Evolutionary conservation across 2,797 vertebrate species (phyloP).

Genomic region (Apogon hyalosoma): DNA sequence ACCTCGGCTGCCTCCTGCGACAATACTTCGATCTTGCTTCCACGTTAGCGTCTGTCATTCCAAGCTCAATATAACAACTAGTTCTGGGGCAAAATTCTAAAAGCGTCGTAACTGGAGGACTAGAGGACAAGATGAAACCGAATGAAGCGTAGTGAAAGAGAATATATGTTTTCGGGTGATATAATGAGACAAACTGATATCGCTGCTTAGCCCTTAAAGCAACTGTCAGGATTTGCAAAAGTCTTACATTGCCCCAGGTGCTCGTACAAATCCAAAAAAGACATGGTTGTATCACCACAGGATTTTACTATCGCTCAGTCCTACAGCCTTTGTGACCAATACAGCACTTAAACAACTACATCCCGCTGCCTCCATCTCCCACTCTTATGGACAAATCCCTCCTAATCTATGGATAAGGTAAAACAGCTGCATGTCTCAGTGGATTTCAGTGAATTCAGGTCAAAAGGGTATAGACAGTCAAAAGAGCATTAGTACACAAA

Average conservation of each 20-base stretch:
- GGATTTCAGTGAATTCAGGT: slow-evolving; percentile 65
- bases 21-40: slow-evolving; percentile 57
- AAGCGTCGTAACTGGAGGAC: slow-evolving; percentile 26
- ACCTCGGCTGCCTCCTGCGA: slow-evolving; percentile 62
- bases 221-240: slow-evolving; percentile 41
- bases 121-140: slow-evolving; percentile 24
- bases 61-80: slow-evolving; percentile 39
- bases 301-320: slow-evolving; percentile 29
- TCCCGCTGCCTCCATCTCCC: slow-evolving; percentile 37
- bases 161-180: slow-evolving; percentile 22
- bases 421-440: slow-evolving; percentile 53
- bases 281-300: slow-evolving; percentile 12
- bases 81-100: slow-evolving; percentile 40
- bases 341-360: slow-evolving; percentile 40
- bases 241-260: slow-evolving; percentile 23
- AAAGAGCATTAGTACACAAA: slow-evolving; percentile 45
- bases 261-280: slow-evolving; percentile 25
- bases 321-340: slow-evolving; percentile 22
- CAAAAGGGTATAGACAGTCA: slow-evolving; percentile 56
- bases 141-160: slow-evolving; percentile 31
- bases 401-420: slow-evolving; percentile 69
- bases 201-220: slow-evolving; percentile 38
- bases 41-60: slow-evolving; percentile 66
- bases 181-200: slow-evolving; percentile 20
- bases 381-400: slow-evolving; percentile 61